These are phyloP conservation scores for Calameuta idolon DNA, from an alignment of 2,888 invertebrate species.

Conservation along the genomic window DNA sequence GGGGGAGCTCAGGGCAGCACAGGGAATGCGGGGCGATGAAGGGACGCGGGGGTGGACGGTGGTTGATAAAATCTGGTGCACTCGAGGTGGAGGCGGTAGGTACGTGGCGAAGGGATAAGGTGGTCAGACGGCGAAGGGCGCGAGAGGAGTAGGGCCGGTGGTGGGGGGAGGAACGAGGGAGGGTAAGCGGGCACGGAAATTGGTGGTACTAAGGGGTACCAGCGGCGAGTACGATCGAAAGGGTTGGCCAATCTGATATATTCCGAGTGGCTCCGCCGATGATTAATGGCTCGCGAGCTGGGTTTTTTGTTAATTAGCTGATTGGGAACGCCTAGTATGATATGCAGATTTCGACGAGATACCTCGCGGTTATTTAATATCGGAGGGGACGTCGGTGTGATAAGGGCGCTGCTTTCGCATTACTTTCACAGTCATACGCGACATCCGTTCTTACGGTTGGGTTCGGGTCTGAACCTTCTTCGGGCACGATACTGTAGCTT, in stretches of 20 bases:
- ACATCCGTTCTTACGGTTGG: neutral
- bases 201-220: constrained; percentile 24
- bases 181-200: constrained; percentile 37
- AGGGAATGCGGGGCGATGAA: neutral
- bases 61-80: constrained; percentile 2
- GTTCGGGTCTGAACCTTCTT: neutral
- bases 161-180: constrained; percentile 1
- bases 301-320: constrained; percentile 64
- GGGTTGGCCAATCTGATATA: constrained; percentile 60
- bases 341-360: constrained; percentile 62
- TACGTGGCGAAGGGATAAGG: neutral
- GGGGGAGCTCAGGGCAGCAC: neutral
- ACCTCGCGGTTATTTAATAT: constrained; percentile 52
- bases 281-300: constrained; percentile 60
- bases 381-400: constrained; percentile 25
- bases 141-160: neutral
- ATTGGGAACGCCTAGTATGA: constrained; percentile 66
- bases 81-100: neutral
- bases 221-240: constrained; percentile 22
- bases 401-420: neutral
- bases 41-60: neutral
- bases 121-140: neutral
- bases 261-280: constrained; percentile 50
- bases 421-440: neutral
- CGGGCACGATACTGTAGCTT: neutral